Percentiles rank a stretch among this genome's conserved stretches.
Conservation (phyloP, 1,140 invertebrate genomes). For the Drosophila malerkotliana region DNA sequence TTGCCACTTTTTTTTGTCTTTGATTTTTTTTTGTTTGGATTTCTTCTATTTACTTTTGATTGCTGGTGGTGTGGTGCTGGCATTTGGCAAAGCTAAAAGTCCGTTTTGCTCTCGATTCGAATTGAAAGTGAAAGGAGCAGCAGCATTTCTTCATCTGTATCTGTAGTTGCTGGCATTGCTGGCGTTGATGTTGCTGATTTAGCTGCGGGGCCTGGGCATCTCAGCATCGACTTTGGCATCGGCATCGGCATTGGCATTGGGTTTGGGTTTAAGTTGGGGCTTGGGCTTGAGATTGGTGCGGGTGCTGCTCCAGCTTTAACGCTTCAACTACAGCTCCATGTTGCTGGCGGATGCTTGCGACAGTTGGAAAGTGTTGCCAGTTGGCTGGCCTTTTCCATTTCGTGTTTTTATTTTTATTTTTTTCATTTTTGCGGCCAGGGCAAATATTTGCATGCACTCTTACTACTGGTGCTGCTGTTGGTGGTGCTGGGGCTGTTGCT, state of each 20-base stretch:
- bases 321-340: constrained; percentile 23
- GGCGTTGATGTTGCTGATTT: constrained; percentile 28
- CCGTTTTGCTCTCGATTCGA: constrained; percentile 79
- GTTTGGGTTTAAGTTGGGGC: constrained; percentile 3
- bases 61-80: constrained; percentile 18
- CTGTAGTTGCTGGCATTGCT: constrained; percentile 16
- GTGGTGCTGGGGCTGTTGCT: not conserved
- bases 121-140: constrained; percentile 80
- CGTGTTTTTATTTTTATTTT: constrained; percentile 4
- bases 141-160: constrained; percentile 56
- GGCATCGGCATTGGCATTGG: constrained; percentile 15
- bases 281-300: constrained; percentile 45
- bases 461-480: constrained; percentile 5
- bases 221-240: constrained; percentile 30
- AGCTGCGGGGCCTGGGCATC: constrained; percentile 49
- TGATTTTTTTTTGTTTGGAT: constrained; percentile 34
- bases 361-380: constrained; percentile 72
- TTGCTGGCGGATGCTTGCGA: constrained; percentile 71
- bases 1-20: constrained; percentile 22
- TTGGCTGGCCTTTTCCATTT: constrained; percentile 18
- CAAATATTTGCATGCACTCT: constrained; percentile 70
- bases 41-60: constrained; percentile 66
- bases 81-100: constrained; percentile 59
- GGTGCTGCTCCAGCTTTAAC: constrained; percentile 52
- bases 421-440: constrained; percentile 32